Evolutionary conservation across 53 echinoderm and acorn worm genomes (phyloP).

Genomic region (Paracentrotus lividus): DNA sequence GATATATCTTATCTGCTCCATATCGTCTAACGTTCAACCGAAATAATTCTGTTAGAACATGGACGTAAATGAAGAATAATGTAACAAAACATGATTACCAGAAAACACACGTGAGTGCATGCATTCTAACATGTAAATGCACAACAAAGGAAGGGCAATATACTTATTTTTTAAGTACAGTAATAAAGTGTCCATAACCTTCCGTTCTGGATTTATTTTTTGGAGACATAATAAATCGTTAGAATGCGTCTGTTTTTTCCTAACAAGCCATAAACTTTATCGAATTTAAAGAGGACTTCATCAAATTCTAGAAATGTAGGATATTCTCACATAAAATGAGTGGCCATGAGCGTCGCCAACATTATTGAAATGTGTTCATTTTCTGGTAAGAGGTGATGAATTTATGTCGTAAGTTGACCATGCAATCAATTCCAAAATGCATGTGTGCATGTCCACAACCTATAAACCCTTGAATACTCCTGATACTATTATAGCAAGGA

Average conservation of each 20-base stretch:
- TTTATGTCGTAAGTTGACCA: neutral
- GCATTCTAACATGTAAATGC: neutral
- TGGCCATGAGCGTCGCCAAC: neutral
- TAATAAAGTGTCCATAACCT: neutral
- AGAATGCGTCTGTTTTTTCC: neutral
- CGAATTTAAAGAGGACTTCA: neutral
- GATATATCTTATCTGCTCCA: neutral
- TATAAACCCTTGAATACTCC: too few species aligned
- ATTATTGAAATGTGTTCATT: neutral
- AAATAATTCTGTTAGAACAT: neutral
- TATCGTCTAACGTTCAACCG: neutral
- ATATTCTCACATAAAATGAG: neutral
- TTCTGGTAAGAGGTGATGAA: neutral
- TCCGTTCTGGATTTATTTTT: conserved; percentile 39
- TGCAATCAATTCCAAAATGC: too few species aligned
- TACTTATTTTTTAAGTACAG: neutral
- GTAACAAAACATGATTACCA: neutral
- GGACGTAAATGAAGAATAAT: too few species aligned
- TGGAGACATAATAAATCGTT: conserved; percentile 34
- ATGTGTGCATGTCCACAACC: too few species aligned
- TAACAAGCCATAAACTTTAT: neutral
- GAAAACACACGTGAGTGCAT: neutral
- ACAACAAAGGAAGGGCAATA: neutral
- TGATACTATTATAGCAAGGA: too few species aligned
- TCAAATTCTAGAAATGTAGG: neutral